Base-by-base conservation (phyloP, 2,113 vertebrate genomes). In the Tetraodon nigroviridis region DNA sequence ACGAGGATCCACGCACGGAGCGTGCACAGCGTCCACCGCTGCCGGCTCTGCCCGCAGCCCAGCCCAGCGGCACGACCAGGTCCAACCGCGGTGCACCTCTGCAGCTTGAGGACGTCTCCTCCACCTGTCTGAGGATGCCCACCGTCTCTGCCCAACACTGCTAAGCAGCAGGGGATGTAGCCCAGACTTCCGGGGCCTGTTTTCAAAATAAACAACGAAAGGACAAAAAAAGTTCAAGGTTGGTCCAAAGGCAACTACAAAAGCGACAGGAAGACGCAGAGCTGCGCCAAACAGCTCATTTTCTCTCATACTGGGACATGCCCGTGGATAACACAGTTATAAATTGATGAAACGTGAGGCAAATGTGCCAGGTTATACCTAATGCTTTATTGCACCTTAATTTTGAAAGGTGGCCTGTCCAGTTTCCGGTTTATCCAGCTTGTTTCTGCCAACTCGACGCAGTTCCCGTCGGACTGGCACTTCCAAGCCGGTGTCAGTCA, bases 61-160 rank as follows among this genome's bases (percentile, higher is more conserved):
- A 70, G 67, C 80, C 78, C 86, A 66, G 81, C 83, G 48, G 57
- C 64, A 52, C 74, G 49, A 70, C 22, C 69, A 2, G 21, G 65
- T 78, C 69, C 75, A 21, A 76, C 65, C 69, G 27, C 78, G 65
- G 62, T 58, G 80, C 75, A 51, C 64, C 55, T 79, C 76, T 62
- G 69, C 59, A 61, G 76, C 71, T 60, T 41, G 10, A 78, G 69
- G 78, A 82, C 77, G 78, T 86, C 78, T 85, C 80, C 78, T 83
- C 83, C 80, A 86, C 84, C 84, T 86, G 86, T 85, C 83, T 88
- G 86, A 81, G 72, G 74, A 49, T 78, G 78, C 60, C 73, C 76
- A 76, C 53, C 51, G 71, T 57, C 78, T 53, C 4, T 19, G 37
- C 27, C 69, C 48, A 51, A 51, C 48, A 16, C 54, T 0, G 42